Percentiles rank a stretch among this genome's conserved stretches.
These are phyloP conservation scores for Turnix velox DNA, from an alignment of 2,113 vertebrate species.

Conservation along the genomic window DNA sequence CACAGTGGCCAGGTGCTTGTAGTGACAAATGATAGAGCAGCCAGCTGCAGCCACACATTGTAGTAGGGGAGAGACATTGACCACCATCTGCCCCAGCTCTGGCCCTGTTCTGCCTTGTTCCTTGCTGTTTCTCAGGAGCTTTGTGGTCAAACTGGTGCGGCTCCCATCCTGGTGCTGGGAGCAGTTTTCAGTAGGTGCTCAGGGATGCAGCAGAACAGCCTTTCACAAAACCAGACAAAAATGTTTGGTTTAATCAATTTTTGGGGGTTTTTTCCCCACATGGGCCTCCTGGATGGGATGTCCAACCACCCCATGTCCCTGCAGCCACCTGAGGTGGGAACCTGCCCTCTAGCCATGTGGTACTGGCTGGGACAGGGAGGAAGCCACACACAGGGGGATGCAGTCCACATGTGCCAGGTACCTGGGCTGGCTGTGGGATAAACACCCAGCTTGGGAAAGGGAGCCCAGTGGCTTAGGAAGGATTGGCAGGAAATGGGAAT, in stretches of 20 bases:
- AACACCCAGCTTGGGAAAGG: rapidly evolving
- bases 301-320: not conserved
- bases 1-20: not conserved
- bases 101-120: rapidly evolving
- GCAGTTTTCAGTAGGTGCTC: rapidly evolving
- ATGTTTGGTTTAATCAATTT: not conserved
- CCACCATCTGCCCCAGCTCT: not conserved
- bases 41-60: not conserved
- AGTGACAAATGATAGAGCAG: not conserved
- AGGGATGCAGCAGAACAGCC: not conserved
- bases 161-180: not conserved
- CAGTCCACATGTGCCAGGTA: rapidly evolving
- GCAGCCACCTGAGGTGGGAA: rapidly evolving
- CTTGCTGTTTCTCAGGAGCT: not conserved
- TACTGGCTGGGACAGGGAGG: not conserved
- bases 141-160: not conserved
- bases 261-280: not conserved
- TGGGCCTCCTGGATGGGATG: not conserved
- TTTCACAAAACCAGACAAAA: not conserved
- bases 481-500: not conserved
- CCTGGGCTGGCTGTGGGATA: not conserved
- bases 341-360: too few relatives aligned
- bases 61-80: not conserved
- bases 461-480: not conserved
- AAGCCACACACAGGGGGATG: rapidly evolving